Evolutionary conservation across 2,888 invertebrate species (phyloP).

Genomic region (Electrophaes corylata): DNA sequence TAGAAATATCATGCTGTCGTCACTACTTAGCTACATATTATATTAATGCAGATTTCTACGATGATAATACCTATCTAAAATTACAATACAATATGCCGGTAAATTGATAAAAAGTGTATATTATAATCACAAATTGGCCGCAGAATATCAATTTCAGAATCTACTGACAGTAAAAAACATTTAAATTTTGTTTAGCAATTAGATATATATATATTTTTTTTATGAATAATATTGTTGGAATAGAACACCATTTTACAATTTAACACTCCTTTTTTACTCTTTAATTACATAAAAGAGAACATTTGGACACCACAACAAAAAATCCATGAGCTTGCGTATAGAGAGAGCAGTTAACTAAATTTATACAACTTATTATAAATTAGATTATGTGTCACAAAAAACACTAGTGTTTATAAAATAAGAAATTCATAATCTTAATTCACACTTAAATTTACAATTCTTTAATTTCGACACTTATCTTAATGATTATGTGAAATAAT

Average conservation of each 20-base stretch:
- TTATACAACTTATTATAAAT: constrained; percentile 78
- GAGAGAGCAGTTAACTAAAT: constrained; percentile 75
- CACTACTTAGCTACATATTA: constrained; percentile 66
- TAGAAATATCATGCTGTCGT: constrained; percentile 52
- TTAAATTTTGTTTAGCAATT: constrained; percentile 44
- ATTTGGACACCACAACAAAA: constrained; percentile 38
- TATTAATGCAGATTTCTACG: constrained; percentile 60
- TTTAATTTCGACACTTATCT: constrained; percentile 46
- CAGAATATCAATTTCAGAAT: constrained; percentile 59
- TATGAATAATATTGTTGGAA: background rate
- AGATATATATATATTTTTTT: constrained; percentile 37
- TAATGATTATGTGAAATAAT: constrained; percentile 45
- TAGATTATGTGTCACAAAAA: constrained; percentile 54
- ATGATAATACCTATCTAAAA: constrained; percentile 56
- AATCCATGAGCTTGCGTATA: constrained; percentile 61
- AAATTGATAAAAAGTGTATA: constrained; percentile 80
- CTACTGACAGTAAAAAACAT: constrained; percentile 37
- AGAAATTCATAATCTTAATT: constrained; percentile 64
- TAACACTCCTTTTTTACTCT: constrained; percentile 26
- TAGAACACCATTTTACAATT: constrained; percentile 30
- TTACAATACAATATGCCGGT: constrained; percentile 72
- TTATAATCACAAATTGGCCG: constrained; percentile 77
- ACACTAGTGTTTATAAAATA: constrained; percentile 68
- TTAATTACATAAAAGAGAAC: constrained; percentile 34
- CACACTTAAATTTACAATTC: constrained; percentile 75